phyloP scores from a whole-genome alignment of 92 coral and sea anemone genomes.

The Diadumene lineata region DNA sequence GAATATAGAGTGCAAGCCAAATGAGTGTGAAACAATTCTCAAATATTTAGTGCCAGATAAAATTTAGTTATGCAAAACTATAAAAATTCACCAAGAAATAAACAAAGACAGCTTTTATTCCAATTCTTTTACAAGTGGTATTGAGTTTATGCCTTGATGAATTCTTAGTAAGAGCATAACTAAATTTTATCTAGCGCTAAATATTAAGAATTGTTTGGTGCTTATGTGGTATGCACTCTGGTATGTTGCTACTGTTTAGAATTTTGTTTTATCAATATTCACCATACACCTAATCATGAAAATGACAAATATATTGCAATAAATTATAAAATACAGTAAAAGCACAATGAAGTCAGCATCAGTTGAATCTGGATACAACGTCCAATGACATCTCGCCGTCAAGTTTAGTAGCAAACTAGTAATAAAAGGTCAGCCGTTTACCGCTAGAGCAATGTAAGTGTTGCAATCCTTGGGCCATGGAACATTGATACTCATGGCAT shows the following conservation, averaged over 20 bases:
- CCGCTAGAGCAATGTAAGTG: slow-evolving; percentile 29
- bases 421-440: slow-evolving; percentile 28
- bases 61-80: no score
- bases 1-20: no score
- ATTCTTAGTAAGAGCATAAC: no score
- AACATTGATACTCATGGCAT: slow-evolving; percentile 55
- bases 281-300: background rate
- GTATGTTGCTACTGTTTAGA: background rate
- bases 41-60: no score
- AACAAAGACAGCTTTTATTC: no score
- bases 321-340: background rate
- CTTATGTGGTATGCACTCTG: no score
- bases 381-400: background rate
- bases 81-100: no score
- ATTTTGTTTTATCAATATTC: background rate
- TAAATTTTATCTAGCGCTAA: no score
- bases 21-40: no score
- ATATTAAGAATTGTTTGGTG: no score
- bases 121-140: no score
- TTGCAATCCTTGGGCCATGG: slow-evolving; percentile 48
- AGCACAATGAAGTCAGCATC: background rate
- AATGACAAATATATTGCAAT: background rate
- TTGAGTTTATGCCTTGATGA: no score
- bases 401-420: slow-evolving; percentile 21
- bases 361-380: background rate